These are phyloP conservation scores for Margarornis squamiger DNA, from an alignment of 2,797 vertebrate genomes.

Conservation along the genomic window DNA sequence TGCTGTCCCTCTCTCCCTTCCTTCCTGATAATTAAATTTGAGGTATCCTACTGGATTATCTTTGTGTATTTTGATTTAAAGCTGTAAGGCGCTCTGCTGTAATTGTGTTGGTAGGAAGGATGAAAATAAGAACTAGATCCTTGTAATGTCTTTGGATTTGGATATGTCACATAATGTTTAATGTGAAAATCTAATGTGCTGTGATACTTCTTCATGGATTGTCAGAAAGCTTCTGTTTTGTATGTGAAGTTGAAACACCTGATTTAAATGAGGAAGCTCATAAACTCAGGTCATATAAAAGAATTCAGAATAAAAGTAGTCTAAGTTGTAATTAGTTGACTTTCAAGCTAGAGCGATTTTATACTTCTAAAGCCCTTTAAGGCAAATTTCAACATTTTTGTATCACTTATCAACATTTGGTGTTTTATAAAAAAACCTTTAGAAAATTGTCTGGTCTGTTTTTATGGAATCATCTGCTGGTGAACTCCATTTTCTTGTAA, in stretches of 20 bases:
- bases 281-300: neutral
- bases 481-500: neutral
- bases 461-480: neutral
- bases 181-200: neutral
- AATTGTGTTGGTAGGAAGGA: neutral
- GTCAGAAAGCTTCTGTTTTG: neutral
- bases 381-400: neutral
- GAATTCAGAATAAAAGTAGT: neutral
- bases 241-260: neutral
- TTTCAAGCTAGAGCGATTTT: neutral
- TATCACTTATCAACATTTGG: neutral
- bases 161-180: neutral
- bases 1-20: rapidly evolving
- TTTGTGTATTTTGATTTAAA: neutral
- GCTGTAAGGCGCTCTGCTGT: neutral
- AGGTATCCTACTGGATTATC: neutral
- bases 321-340: neutral
- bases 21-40: neutral
- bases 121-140: neutral
- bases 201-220: neutral
- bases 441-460: neutral
- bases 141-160: neutral
- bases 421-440: neutral
- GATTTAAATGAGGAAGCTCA: neutral
- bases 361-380: neutral